Base-by-base conservation (phyloP, 1,140 invertebrate species). In the Philopotamus ludificatus region DNA sequence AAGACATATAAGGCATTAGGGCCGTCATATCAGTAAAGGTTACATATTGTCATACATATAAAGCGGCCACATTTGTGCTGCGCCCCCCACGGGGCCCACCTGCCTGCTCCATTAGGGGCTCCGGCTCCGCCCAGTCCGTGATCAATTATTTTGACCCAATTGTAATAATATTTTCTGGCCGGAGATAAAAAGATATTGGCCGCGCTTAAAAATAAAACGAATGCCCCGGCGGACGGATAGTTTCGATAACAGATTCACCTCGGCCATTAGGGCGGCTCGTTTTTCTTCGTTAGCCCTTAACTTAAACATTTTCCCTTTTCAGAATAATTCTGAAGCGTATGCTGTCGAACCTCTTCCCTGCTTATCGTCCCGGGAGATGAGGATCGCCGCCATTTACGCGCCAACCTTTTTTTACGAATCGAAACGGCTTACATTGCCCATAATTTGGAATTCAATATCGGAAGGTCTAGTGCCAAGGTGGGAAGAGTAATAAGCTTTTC, bases 21-120 rank as follows among this genome's bases (percentile, higher is more conserved):
- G 42, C 64, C 47, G 34, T 55, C 61, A 61, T 70, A 66, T 66
- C 61, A 61, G 68, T 70, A 70, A 66, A 70, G 68, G 68, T 70
- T 70, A 70, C 68, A 66, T 70, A 70, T 66, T 70, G 68, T 70
- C 68, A 70, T 70, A 70, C 68, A 70, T 70, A 70, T 66, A 70
- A 70, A 70, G 60, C 62, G 67, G 57, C 50, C 57, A 57, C 60
- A 66, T 66, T 70, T 63, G 47, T 66, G 59, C 68, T 63, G 45
- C 59, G 62, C 65, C 65, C 58, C 60, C 49, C 10, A 9, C 53
- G 12, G 23, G 54, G 22, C 21, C 44, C 28, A 34, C 28, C 28
- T 34, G 28, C 4, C 28, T 34, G 12, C 12, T 34, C 12, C 12
- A 4, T 4, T 34, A 34, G 28, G 12, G 28, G n/a, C n/a, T n/a